phyloP scores from a whole-genome alignment of 1,140 invertebrate species.

The Penaeus indicus region DNA sequence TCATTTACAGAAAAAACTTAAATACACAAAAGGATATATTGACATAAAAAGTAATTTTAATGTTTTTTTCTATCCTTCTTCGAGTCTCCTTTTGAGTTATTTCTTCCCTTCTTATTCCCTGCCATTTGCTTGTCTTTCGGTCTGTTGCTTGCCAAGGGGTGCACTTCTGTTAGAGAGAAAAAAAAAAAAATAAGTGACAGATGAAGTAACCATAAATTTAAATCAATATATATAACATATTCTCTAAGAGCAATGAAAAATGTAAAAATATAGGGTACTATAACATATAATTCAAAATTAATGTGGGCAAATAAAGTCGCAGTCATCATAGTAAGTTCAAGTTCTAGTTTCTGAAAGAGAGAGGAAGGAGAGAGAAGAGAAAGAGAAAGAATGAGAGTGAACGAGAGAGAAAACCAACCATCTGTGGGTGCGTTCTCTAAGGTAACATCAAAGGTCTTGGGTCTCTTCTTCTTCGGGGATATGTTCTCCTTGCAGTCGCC shows the following conservation, averaged over 20 bases:
- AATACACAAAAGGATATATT: background rate
- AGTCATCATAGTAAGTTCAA: too few relatives aligned
- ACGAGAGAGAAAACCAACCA: constrained; percentile 75
- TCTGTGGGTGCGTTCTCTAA: constrained; percentile 81
- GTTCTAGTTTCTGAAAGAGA: too few relatives aligned
- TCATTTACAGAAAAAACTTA: background rate
- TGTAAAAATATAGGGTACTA: too few relatives aligned
- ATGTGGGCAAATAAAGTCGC: too few relatives aligned
- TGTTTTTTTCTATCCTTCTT: constrained; percentile 65
- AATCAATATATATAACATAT: too few relatives aligned
- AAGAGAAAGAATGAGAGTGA: background rate
- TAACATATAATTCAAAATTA: too few relatives aligned
- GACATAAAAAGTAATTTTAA: constrained; percentile 3
- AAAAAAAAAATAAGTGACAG: background rate
- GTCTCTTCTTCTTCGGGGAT: constrained; percentile 77
- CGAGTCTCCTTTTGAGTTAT: constrained; percentile 55
- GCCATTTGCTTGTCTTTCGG: constrained; percentile 82
- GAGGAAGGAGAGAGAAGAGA: background rate
- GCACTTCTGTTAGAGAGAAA: constrained; percentile 52
- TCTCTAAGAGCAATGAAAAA: too few relatives aligned
- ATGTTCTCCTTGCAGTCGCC: constrained; percentile 71
- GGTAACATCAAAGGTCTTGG: constrained; percentile 80
- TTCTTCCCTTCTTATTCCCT: constrained; percentile 69
- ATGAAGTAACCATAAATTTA: too few relatives aligned
- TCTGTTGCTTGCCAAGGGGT: constrained; percentile 76